Conservation (phyloP, 2,888 invertebrate species). For the Opisthograptis luteolata region DNA sequence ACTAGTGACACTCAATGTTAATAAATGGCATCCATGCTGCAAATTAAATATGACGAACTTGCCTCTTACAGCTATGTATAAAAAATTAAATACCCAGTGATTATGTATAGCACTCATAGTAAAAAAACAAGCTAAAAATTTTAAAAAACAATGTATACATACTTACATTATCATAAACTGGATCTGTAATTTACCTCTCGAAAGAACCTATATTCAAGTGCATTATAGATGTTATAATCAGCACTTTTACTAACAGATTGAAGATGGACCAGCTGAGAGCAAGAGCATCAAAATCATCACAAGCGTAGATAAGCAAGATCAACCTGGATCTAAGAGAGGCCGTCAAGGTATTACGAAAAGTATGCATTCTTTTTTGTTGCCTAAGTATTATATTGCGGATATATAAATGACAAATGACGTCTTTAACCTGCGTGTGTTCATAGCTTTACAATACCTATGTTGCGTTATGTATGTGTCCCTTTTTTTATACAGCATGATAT, state of each 20-base stretch:
- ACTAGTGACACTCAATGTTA: too few species aligned
- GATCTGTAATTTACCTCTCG: too few species aligned
- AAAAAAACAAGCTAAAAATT: too few species aligned
- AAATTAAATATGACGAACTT: too few species aligned
- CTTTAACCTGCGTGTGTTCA: slow-evolving; percentile 69
- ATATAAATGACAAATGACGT: slow-evolving; percentile 12
- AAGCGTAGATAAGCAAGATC: slow-evolving; percentile 46
- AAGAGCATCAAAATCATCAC: slow-evolving; percentile 68
- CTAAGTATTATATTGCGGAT: slow-evolving; percentile 3
- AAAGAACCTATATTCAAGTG: too few species aligned
- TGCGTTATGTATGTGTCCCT: slow-evolving; percentile 34
- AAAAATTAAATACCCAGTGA: too few species aligned
- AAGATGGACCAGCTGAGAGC: slow-evolving; percentile 61
- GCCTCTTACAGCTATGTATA: too few species aligned
- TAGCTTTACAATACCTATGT: slow-evolving; percentile 57
- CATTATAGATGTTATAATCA: too few species aligned
- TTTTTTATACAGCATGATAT: slow-evolving; percentile 36
- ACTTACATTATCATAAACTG: not conserved
- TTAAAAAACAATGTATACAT: too few species aligned
- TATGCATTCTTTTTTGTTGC: slow-evolving; percentile 19
- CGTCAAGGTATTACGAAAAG: slow-evolving; percentile 43
- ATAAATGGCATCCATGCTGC: too few species aligned
- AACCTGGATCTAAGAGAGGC: slow-evolving; percentile 33
- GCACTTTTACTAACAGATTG: slow-evolving; percentile 67
- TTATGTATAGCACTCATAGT: too few species aligned